A percentile compares a stretch with the other conserved stretches of the same genome.
Conservation (phyloP, 2,888 invertebrate genomes). For the Agrochola lychnidis region DNA sequence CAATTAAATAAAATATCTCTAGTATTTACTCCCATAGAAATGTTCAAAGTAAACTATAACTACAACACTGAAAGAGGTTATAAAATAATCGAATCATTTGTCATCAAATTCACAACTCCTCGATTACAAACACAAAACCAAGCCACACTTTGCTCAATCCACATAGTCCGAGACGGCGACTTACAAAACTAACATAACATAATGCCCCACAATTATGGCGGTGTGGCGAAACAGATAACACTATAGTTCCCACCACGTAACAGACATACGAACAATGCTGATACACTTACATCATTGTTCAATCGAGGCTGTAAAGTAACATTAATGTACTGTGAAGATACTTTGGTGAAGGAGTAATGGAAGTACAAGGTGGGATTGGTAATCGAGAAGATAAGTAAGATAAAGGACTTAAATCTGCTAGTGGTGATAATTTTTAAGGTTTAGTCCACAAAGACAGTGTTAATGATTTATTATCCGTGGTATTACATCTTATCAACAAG, state of each 20-base stretch:
- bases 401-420: neutral
- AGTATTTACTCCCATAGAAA: neutral
- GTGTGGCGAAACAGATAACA: conserved; percentile 51
- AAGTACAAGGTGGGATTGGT: conserved; percentile 6
- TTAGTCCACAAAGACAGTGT: neutral
- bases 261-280: conserved; percentile 51
- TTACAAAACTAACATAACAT: conserved; percentile 58
- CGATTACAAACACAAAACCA: conserved; percentile 29
- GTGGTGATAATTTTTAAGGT: neutral
- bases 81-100: neutral
- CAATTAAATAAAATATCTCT: neutral
- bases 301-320: conserved; percentile 41
- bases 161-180: conserved; percentile 34
- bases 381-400: neutral
- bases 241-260: conserved; percentile 55
- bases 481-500: neutral
- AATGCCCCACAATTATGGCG: conserved; percentile 58
- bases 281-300: conserved; percentile 48
- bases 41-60: neutral
- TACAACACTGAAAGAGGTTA: neutral
- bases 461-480: neutral
- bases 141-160: conserved; percentile 43
- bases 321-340: conserved; percentile 39
- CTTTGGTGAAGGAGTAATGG: conserved; percentile 24
- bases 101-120: conserved; percentile 21